Base-by-base conservation (phyloP, 2,797 vertebrate species). In the Megalops cyprinoides region DNA sequence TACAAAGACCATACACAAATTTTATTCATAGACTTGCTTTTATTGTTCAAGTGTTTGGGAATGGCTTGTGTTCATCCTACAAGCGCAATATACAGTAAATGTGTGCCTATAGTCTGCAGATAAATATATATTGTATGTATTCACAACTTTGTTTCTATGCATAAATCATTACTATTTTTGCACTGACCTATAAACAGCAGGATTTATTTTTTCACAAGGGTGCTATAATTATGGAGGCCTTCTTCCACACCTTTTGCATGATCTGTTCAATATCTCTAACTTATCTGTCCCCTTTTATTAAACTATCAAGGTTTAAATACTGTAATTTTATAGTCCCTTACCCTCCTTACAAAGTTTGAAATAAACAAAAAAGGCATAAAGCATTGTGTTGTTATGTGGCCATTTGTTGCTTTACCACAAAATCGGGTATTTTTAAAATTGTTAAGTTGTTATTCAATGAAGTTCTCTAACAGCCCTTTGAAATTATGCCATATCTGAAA, bases 201-300 rank as follows among this genome's bases (percentile, higher is more conserved):
- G 89, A 91, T 92, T 92, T 91, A 91, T 94, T 93, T 91, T 90
- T 93, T 90, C 92, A 94, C 82, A 93, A 94, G 92, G 94, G 94
- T 95, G 94, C 94, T 95, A 95, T 90, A 89, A 91, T 91, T 92
- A 89, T 56, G 91, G 93, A 93, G 92, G 94, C 93, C 94, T 95
- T 94, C 91, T 92, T 92, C 91, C 91, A 91, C 92, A 92, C 91
- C 89, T 92, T 91, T 91, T 93, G 93, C 93, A 94, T 95, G 93
- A 92, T 89, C 91, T 90, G 91, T 91, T 94, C 82, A 90, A 88
- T 88, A 88, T 86, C 90, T 89, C 90, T 91, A 88, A 82, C 56
- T 84, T 80, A 87, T 91, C 90, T 90, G 89, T 90, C 88, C 81
- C 88, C 88, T 84, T 89, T 91, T 88, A 90, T 89, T 81, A 82